Conservation (phyloP, 2,797 vertebrate species). For the Sebastes taczanowskii region DNA sequence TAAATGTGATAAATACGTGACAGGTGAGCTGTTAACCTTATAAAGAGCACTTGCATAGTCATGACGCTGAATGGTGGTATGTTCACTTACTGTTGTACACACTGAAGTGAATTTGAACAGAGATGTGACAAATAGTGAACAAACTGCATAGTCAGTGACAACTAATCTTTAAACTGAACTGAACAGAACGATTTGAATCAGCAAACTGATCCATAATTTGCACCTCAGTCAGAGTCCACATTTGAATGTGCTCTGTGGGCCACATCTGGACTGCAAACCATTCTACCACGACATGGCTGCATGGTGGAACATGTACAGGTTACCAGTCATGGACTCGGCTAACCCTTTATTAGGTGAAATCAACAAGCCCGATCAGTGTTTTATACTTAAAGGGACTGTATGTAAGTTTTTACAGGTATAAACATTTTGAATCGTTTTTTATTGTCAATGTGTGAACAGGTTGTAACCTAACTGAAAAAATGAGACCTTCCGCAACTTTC, state of each 20-base stretch:
- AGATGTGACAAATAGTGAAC: background rate
- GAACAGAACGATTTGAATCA: background rate
- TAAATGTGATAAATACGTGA: background rate
- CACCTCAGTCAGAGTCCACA: background rate
- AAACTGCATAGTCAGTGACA: background rate
- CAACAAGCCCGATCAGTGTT: background rate
- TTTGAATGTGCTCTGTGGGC: background rate
- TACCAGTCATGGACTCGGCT: background rate
- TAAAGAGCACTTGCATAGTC: background rate
- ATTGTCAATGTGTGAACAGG: no score
- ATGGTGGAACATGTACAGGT: constrained; percentile 14
- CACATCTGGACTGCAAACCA: constrained; percentile 17
- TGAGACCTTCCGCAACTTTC: no score
- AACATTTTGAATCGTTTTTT: no score
- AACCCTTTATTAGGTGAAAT: background rate
- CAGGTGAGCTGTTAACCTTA: background rate
- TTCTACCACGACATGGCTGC: background rate
- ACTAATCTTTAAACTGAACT: background rate
- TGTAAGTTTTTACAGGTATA: no score
- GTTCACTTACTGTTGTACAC: background rate
- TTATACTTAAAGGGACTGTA: background rate
- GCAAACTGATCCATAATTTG: background rate
- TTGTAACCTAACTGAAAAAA: no score
- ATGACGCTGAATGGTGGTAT: background rate
- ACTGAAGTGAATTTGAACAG: background rate